A percentile compares a stretch with the other conserved stretches of the same genome.
These are phyloP conservation scores for Drosophila nigrodunni DNA, from an alignment of 1,140 invertebrate genomes.

Conservation along the genomic window DNA sequence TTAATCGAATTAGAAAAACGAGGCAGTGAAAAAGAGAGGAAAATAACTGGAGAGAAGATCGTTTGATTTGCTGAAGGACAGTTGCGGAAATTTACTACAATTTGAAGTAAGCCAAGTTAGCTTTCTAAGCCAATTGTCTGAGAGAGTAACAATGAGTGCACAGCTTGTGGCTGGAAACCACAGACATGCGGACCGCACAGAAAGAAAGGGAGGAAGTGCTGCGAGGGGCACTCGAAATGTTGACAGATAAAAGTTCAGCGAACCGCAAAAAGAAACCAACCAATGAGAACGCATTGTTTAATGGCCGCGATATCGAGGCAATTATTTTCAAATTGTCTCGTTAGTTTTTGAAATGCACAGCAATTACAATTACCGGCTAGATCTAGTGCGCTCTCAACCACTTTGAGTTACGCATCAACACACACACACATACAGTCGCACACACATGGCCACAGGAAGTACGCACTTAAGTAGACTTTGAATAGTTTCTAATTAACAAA, in stretches of 20 bases:
- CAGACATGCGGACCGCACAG: slow-evolving; percentile 61
- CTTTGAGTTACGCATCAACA: slow-evolving; percentile 70
- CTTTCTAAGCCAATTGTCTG: slow-evolving; percentile 40
- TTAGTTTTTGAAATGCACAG: slow-evolving; percentile 70
- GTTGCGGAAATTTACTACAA: neutral
- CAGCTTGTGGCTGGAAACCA: slow-evolving; percentile 46
- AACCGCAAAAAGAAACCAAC: slow-evolving; percentile 61
- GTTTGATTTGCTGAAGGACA: slow-evolving; percentile 13
- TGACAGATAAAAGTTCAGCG: slow-evolving; percentile 78
- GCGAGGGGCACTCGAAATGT: slow-evolving; percentile 47
- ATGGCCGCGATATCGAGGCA: slow-evolving; percentile 74
- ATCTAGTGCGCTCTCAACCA: slow-evolving; percentile 25
- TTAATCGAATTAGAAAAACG: slow-evolving; percentile 43
- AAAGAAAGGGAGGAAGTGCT: slow-evolving; percentile 2
- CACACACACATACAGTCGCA: slow-evolving; percentile 45
- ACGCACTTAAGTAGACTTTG: slow-evolving; percentile 81
- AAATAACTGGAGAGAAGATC: slow-evolving; percentile 19
- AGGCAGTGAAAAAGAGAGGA: neutral
- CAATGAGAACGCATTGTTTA: slow-evolving; percentile 67
- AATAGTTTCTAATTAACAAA: slow-evolving; percentile 80
- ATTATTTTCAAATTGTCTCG: slow-evolving; percentile 82
- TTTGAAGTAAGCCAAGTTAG: neutral
- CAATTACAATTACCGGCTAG: slow-evolving; percentile 73
- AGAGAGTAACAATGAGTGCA: slow-evolving; percentile 43
- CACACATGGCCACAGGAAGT: slow-evolving; percentile 57